A percentile compares a stretch with the other conserved stretches of the same genome.
Evolutionary conservation across 2,113 vertebrate species (phyloP).

Genomic region (Benitochromis conjunctus): DNA sequence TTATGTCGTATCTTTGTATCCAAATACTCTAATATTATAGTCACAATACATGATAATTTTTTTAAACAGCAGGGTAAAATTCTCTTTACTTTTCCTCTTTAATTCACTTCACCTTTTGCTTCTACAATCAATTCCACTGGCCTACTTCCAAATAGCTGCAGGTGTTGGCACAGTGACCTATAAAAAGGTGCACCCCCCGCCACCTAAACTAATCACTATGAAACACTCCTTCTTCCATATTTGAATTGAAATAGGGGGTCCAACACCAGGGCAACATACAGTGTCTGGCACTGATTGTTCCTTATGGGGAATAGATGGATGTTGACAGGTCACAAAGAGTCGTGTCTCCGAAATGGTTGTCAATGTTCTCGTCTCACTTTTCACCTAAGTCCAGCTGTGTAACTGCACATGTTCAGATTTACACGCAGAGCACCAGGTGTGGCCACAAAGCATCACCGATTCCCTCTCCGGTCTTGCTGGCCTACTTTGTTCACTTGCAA

Average conservation of each 20-base stretch:
- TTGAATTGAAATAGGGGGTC: background rate
- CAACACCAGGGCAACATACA: background rate
- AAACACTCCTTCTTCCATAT: background rate
- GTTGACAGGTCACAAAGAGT: background rate
- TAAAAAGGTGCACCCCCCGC: constrained; percentile 4
- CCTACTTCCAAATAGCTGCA: constrained; percentile 38
- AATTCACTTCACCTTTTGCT: constrained; percentile 15
- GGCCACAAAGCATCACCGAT: background rate
- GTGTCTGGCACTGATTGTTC: background rate
- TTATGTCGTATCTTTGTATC: background rate
- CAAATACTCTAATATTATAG: background rate
- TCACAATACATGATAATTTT: background rate
- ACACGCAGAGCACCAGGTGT: constrained; percentile 3
- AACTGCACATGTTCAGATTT: background rate
- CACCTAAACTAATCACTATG: background rate
- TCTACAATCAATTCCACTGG: constrained; percentile 29
- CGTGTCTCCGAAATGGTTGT: background rate
- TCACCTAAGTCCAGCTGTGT: background rate
- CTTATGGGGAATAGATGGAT: background rate
- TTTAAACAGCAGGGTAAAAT: background rate
- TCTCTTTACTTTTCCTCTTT: background rate
- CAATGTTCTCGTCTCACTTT: constrained; percentile 1
- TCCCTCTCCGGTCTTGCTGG: background rate
- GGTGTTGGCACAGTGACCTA: constrained; percentile 55
- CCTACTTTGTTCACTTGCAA: background rate